Evolutionary conservation across 2,797 vertebrate species (phyloP).

Genomic region (Falco berigora): DNA sequence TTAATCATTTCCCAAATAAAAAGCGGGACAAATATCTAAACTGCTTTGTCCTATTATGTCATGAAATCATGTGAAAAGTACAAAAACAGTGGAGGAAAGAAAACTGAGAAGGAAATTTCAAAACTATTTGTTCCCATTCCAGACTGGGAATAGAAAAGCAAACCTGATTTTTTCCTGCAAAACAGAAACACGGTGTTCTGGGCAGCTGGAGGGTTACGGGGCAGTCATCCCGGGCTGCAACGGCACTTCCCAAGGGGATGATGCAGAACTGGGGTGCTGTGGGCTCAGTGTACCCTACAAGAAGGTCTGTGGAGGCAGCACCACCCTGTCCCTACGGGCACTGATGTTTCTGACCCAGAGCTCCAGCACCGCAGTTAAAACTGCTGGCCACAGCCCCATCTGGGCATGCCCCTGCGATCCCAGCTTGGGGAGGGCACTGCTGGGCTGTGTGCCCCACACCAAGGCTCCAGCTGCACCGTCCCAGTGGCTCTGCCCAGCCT

Average conservation of each 20-base stretch:
- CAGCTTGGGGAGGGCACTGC: fast-evolving
- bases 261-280: background rate
- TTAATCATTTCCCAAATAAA: constrained; percentile 54
- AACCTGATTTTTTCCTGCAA: constrained; percentile 1
- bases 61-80: constrained; percentile 63
- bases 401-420: background rate
- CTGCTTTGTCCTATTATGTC: constrained; percentile 57
- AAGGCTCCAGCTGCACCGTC: background rate
- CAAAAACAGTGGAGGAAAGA: constrained; percentile 55
- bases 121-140: constrained; percentile 44
- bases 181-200: background rate
- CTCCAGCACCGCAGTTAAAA: background rate
- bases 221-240: background rate
- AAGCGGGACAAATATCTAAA: constrained; percentile 39
- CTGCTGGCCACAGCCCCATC: background rate
- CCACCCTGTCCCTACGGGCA: background rate
- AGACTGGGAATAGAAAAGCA: constrained; percentile 25
- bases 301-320: fast-evolving
- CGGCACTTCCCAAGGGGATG: background rate
- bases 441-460: background rate
- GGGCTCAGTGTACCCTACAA: background rate
- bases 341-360: background rate
- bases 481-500: background rate
- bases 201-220: background rate
- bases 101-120: constrained; percentile 63